phyloP scores from a whole-genome alignment of 92 coral and sea anemone genomes.

The Actinostola sp. region DNA sequence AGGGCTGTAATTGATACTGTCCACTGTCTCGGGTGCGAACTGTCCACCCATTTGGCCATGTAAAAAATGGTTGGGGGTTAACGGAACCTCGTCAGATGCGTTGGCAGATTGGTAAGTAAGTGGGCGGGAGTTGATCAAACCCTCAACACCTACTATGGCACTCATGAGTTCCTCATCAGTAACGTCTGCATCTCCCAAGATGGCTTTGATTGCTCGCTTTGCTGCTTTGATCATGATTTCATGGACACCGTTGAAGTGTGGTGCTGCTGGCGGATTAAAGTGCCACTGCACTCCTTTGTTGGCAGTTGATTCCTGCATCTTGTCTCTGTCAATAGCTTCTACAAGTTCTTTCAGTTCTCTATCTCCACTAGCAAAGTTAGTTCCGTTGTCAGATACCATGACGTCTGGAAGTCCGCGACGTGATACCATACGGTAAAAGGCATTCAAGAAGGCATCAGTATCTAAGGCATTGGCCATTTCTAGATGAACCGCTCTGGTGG shows the following conservation, averaged over 20 bases:
- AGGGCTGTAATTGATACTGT: too few relatives aligned
- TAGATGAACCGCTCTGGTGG: too few relatives aligned
- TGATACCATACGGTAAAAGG: constrained; percentile 20
- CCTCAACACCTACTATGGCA: constrained; percentile 23
- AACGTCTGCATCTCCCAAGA: constrained; percentile 24
- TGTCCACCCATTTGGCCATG: constrained; percentile 38
- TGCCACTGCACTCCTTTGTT: constrained; percentile 45
- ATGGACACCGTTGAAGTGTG: constrained; percentile 60
- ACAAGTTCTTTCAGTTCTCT: constrained; percentile 43
- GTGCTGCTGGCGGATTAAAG: constrained; percentile 56
- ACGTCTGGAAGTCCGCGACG: constrained; percentile 17
- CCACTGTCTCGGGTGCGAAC: constrained; percentile 21
- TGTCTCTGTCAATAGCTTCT: constrained; percentile 38
- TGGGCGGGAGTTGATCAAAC: constrained; percentile 34
- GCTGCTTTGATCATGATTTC: constrained; percentile 34
- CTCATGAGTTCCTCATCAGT: constrained; percentile 33
- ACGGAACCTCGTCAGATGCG: constrained; percentile 18
- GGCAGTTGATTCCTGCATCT: constrained; percentile 44
- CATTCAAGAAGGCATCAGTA: too few relatives aligned
- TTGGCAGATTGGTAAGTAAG: constrained; percentile 18
- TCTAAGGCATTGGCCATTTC: too few relatives aligned
- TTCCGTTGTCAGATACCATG: constrained; percentile 47
- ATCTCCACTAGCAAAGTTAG: constrained; percentile 44
- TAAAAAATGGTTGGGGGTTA: constrained; percentile 38
- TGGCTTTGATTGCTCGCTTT: constrained; percentile 3